Percentiles rank a stretch among this genome's conserved stretches.
phyloP scores from a whole-genome alignment of 2,797 vertebrate genomes.

The Etheostoma perlongum region DNA sequence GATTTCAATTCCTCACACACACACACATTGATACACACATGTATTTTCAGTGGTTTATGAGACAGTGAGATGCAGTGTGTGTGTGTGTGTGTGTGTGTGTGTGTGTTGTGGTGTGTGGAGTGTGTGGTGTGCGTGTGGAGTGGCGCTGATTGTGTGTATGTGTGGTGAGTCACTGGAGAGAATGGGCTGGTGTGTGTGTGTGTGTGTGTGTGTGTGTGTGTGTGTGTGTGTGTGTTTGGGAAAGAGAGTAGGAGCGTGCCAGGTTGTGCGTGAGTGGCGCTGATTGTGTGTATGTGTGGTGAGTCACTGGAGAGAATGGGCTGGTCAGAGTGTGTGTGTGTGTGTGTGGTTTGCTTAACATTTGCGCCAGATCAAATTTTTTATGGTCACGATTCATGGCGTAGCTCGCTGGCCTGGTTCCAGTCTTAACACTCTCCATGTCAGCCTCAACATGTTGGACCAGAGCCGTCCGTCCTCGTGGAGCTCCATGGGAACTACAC shows the following conservation, averaged over 20 bases:
- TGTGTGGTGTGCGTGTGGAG: constrained; percentile 48
- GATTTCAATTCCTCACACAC: constrained; percentile 24
- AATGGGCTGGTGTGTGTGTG: constrained; percentile 51
- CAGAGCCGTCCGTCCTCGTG: too few relatives aligned
- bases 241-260: constrained; percentile 48
- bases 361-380: too few relatives aligned
- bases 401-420: too few relatives aligned
- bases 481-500: too few relatives aligned
- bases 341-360: constrained; percentile 32
- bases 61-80: constrained; percentile 50
- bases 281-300: constrained; percentile 47
- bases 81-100: constrained; percentile 51
- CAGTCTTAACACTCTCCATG: too few relatives aligned
- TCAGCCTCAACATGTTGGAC: too few relatives aligned
- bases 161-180: too few relatives aligned
- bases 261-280: constrained; percentile 49
- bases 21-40: background rate
- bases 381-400: too few relatives aligned
- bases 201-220: constrained; percentile 53
- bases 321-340: constrained; percentile 38
- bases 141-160: constrained; percentile 44
- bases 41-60: constrained; percentile 50
- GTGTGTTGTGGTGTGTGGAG: constrained; percentile 52
- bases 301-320: constrained; percentile 59
- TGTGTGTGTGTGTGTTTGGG: constrained; percentile 56